Percentiles rank a stretch among this genome's conserved stretches.
Evolutionary conservation across 2,797 vertebrate genomes (phyloP).

Genomic region (Cichlasoma orientale): DNA sequence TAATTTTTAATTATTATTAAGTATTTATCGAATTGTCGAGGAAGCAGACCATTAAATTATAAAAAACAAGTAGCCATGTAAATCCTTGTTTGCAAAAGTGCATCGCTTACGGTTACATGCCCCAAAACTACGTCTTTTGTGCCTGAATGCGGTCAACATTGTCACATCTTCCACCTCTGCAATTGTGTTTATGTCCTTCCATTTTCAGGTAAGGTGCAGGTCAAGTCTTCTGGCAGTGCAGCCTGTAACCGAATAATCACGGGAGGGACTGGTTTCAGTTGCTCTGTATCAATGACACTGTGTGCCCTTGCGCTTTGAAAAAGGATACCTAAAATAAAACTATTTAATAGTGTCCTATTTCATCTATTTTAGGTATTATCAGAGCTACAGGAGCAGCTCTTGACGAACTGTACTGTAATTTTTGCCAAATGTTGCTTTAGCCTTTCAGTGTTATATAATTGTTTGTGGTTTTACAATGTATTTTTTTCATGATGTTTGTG

Average conservation of each 20-base stretch:
- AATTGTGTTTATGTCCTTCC: neutral
- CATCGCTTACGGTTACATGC: neutral
- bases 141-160: neutral
- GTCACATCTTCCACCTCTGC: neutral
- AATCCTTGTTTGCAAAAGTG: neutral
- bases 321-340: slow-evolving; percentile 36
- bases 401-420: neutral
- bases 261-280: slow-evolving; percentile 30
- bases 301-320: slow-evolving; percentile 54
- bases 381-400: neutral
- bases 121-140: neutral
- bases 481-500: neutral
- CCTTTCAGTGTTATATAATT: neutral
- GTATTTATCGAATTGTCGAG: neutral
- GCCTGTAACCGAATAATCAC: slow-evolving; percentile 19
- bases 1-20: no score
- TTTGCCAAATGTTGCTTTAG: neutral
- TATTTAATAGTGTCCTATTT: slow-evolving; percentile 30
- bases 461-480: neutral
- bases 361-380: slow-evolving; percentile 23
- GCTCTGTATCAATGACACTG: slow-evolving; percentile 30
- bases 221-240: slow-evolving; percentile 31
- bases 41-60: neutral
- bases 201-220: neutral
- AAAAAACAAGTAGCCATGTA: neutral